phyloP scores from a whole-genome alignment of 2,797 vertebrate genomes.

The Columba guinea region DNA sequence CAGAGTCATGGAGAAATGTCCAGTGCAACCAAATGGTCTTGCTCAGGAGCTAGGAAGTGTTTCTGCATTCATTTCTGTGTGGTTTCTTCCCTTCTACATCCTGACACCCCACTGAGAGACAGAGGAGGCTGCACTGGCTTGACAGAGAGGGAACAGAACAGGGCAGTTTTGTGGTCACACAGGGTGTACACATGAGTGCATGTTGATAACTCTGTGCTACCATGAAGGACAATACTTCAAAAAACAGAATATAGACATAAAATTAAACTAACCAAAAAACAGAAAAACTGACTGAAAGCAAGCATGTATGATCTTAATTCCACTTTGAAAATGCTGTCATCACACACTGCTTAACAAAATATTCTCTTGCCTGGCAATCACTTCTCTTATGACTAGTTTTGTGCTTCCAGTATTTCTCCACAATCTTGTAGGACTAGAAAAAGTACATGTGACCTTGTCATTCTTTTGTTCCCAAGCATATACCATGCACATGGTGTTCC shows the following conservation, averaged over 20 bases:
- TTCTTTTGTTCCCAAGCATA: background rate
- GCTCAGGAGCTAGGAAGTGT: background rate
- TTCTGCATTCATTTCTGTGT: background rate
- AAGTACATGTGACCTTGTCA: background rate
- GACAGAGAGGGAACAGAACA: background rate
- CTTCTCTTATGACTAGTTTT: background rate
- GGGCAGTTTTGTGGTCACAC: background rate
- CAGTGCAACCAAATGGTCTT: background rate
- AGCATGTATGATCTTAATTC: background rate
- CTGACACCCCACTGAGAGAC: background rate
- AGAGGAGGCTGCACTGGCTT: fast-evolving
- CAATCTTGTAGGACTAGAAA: background rate
- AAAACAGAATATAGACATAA: background rate
- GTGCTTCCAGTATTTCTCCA: background rate
- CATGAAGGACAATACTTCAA: background rate
- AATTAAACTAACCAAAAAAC: background rate
- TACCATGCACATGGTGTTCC: fast-evolving
- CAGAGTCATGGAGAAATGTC: no score
- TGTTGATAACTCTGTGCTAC: background rate
- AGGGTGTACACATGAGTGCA: background rate
- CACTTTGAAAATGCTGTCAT: background rate
- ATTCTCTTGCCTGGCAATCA: background rate
- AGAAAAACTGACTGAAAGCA: background rate
- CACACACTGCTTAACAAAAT: background rate
- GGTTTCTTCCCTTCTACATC: background rate